These are phyloP conservation scores for Torymus texanus DNA, from an alignment of 2,888 invertebrate species.

Conservation along the genomic window DNA sequence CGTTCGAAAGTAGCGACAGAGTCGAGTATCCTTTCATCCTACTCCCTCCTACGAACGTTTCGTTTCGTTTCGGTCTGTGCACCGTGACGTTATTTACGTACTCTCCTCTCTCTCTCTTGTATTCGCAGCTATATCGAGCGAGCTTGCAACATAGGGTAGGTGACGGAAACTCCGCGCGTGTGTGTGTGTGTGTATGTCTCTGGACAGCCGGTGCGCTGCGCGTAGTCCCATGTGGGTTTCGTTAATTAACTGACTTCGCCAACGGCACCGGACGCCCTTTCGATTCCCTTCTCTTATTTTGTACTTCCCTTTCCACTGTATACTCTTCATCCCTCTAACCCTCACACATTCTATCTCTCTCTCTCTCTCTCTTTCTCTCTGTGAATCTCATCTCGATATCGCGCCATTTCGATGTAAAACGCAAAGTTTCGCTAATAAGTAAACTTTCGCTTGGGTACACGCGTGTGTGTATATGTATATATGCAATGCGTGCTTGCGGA, in stretches of 20 bases:
- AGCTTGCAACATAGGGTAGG: too few relatives aligned
- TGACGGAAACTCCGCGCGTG: too few relatives aligned
- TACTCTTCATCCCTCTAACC: neutral
- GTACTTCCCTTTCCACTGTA: neutral
- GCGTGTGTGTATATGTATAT: constrained; percentile 24
- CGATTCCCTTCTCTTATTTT: constrained; percentile 55
- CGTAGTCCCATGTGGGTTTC: constrained; percentile 71
- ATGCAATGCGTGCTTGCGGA: neutral
- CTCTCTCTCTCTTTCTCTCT: too few relatives aligned
- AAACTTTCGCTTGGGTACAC: constrained; percentile 50
- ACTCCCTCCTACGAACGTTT: neutral
- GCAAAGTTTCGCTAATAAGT: constrained; percentile 49
- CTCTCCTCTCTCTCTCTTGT: neutral
- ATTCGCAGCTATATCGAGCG: neutral
- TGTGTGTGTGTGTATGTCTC: constrained; percentile 54
- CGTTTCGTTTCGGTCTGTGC: constrained; percentile 36
- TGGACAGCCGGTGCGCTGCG: constrained; percentile 60
- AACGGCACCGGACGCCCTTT: constrained; percentile 49
- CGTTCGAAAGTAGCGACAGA: too few relatives aligned
- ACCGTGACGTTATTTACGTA: constrained; percentile 50
- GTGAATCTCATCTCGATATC: too few relatives aligned
- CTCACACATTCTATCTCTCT: too few relatives aligned
- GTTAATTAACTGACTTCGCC: constrained; percentile 72
- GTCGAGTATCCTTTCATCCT: too few relatives aligned
- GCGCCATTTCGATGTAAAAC: constrained; percentile 36